Evolutionary conservation across 2,113 vertebrate species (phyloP), one percentile per base, ranked within the genome.

Genomic region (Blennius ocellaris): DNA sequence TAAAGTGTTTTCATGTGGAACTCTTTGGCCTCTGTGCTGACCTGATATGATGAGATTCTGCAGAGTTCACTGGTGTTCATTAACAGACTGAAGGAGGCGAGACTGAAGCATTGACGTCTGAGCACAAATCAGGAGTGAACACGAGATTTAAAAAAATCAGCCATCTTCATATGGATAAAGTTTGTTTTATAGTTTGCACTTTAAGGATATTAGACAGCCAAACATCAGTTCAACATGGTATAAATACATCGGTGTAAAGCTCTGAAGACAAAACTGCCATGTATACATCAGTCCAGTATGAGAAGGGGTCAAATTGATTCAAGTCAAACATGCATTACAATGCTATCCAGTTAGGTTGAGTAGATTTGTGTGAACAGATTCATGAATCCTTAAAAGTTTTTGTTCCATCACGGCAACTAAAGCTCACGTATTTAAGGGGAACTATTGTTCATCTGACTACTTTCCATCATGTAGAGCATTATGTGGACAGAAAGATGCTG

Each of bases 1-100:
- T 92, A 90, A 89, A 90, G 56, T 73, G 52, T 77, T 80, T 76
- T 78, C n/a, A 69, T 63, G 17, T 69, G 12, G 62, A 59, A 60
- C 50, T 44, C 15, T 9, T 1, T 14, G 52, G 60, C 47, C 63
- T 67, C 58, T 12, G 67, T 56, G 39, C 44, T 63, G 51, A 30
- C 21, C 21, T 30, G 21, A 30, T 30, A 30, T 30, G 21, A 30
- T 30, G 21, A 4, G 21, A 30, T 4, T 30, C 4, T 30, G 21
- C 21, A 30, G 21, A 30, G 21, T 30, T 30, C 49, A 9, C 14
- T 12, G 38, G 50, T 49, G 50, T 58, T 75, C 54, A 71, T 63
- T 66, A 76, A 21, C 6, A 44, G 11, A 14, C 68, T 41, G 76
- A 63, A 62, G 21, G 21, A 30, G 21, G 21, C 21, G 21, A 30